Conservation (phyloP, 2,113 vertebrate species). For the Phyllopteryx taeniolatus region DNA sequence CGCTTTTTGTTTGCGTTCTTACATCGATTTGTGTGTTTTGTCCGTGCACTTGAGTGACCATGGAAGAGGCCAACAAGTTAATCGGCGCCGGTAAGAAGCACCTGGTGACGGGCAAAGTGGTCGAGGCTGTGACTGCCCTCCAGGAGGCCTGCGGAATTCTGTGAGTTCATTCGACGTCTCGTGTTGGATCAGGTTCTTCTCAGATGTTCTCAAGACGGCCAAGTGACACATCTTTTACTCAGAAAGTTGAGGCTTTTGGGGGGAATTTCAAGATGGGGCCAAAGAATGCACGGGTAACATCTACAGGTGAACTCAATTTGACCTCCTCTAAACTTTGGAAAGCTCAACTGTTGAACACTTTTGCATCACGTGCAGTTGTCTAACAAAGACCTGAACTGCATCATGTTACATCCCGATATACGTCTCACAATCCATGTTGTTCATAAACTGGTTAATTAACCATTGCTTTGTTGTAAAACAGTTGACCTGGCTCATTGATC, state of each 20-base stretch:
- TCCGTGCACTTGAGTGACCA: conserved; percentile 29
- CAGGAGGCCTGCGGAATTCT: conserved; percentile 89
- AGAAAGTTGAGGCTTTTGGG: not conserved
- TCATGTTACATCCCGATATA: no score
- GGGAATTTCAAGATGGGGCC: no score
- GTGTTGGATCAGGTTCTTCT: not conserved
- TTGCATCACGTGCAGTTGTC: no score
- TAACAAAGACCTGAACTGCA: no score
- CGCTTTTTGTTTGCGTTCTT: not conserved
- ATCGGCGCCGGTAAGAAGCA: conserved; percentile 87
- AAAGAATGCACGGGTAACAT: not conserved
- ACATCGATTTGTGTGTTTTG: not conserved
- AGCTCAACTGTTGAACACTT: no score
- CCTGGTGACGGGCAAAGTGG: conserved; percentile 86
- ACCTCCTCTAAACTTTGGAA: no score
- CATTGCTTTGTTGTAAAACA: no score
- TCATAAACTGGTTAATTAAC: no score
- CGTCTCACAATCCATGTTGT: no score
- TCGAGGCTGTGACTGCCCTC: conserved; percentile 83
- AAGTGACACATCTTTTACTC: not conserved
- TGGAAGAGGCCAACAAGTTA: conserved; percentile 85
- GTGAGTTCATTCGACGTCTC: conserved; percentile 71
- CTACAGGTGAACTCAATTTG: no score
- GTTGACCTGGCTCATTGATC: no score
- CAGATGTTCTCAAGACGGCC: not conserved